Evolutionary conservation across 2,888 invertebrate species (phyloP).

Genomic region (Scaeva pyrastri): DNA sequence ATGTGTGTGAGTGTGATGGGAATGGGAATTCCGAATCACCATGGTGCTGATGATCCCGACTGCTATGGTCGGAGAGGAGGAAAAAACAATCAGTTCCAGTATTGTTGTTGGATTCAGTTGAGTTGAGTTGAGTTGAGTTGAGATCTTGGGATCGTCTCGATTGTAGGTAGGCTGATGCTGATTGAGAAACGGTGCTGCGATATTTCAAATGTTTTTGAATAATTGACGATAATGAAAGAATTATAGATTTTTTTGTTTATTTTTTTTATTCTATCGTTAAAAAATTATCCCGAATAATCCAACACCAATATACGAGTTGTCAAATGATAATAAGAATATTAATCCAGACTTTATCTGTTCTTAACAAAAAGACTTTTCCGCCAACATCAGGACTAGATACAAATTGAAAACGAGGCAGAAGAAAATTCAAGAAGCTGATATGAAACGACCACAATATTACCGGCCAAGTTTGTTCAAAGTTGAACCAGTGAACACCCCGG

Average conservation of each 20-base stretch:
- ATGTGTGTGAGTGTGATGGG: not conserved
- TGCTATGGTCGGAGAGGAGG: slow-evolving; percentile 34
- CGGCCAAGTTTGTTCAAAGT: slow-evolving; percentile 22
- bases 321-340: slow-evolving; percentile 20
- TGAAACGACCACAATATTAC: slow-evolving; percentile 31
- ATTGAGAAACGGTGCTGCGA: slow-evolving; percentile 51
- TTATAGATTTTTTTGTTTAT: slow-evolving; percentile 36
- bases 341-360: not conserved
- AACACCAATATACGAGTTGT: not conserved
- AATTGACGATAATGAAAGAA: slow-evolving; percentile 68
- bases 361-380: not conserved
- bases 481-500: slow-evolving; percentile 3
- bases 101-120: slow-evolving; percentile 1
- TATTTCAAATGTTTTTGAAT: slow-evolving; percentile 53
- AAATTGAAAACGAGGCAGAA: slow-evolving; percentile 18
- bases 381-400: not conserved
- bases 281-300: not conserved
- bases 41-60: not conserved
- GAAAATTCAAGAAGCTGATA: slow-evolving; percentile 20
- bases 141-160: not conserved
- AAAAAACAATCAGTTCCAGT: slow-evolving; percentile 26
- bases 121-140: slow-evolving; percentile 34
- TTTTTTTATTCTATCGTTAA: not conserved
- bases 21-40: slow-evolving; percentile 23
- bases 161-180: slow-evolving; percentile 8